phyloP scores from a whole-genome alignment of 2,113 vertebrate species.

The Lepus timidus region DNA sequence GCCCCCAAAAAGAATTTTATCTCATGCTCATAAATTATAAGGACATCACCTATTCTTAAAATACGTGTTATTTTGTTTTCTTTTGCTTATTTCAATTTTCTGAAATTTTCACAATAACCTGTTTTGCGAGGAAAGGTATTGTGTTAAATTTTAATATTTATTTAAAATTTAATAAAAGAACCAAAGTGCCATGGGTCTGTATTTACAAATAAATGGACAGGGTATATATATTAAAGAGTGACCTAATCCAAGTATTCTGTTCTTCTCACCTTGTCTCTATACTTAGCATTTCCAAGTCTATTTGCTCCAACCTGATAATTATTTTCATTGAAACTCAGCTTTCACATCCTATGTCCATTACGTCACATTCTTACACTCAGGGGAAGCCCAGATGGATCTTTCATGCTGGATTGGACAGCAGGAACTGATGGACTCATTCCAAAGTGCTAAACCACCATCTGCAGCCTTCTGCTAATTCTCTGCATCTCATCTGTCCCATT shows the following conservation, averaged over 20 bases:
- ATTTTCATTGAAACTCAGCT: constrained; percentile 49
- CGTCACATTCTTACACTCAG: constrained; percentile 66
- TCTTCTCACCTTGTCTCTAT: not conserved
- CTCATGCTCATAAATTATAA: not conserved
- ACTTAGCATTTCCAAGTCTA: constrained; percentile 23
- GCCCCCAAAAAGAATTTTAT: too few species aligned
- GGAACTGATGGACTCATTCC: constrained; percentile 71
- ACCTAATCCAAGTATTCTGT: not conserved
- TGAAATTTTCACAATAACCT: not conserved
- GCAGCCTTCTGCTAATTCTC: constrained; percentile 76
- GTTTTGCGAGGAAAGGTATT: not conserved
- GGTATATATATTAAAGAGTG: not conserved
- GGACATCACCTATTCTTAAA: not conserved
- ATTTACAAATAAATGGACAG: not conserved
- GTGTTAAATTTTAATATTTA: constrained; percentile 6
- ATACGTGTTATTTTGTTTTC: not conserved
- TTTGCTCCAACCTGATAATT: constrained; percentile 45
- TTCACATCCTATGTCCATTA: constrained; percentile 40
- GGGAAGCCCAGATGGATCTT: constrained; percentile 73
- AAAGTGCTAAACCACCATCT: constrained; percentile 73
- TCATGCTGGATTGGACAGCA: constrained; percentile 65
- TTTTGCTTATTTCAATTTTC: constrained; percentile 6
- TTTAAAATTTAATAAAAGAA: constrained; percentile 24
- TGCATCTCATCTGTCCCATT: constrained; percentile 29
- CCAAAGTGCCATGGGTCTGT: not conserved